Percentiles rank a stretch among this genome's conserved stretches.
Conservation (phyloP, 2,113 vertebrate species). For the Lamprologus tigripictilis region DNA sequence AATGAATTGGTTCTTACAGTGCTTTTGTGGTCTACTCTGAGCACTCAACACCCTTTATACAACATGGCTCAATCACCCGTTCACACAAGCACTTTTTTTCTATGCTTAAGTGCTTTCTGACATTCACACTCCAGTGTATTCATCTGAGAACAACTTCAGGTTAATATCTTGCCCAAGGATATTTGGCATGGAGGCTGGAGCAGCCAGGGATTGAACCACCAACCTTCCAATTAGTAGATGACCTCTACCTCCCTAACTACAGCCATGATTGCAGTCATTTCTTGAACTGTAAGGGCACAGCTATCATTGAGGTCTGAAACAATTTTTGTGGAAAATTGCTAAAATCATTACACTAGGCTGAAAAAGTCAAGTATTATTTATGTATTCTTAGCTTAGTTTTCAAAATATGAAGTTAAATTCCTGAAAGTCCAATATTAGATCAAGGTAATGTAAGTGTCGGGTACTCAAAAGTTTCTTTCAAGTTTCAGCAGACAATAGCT, state of each 20-base stretch:
- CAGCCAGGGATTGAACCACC: not conserved
- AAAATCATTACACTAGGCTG: not conserved
- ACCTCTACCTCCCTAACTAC: not conserved
- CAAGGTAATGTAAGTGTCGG: not conserved
- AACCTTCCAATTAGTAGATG: not conserved
- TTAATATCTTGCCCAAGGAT: not conserved
- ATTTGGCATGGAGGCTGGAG: not conserved
- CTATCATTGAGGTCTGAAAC: not conserved
- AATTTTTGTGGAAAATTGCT: not conserved
- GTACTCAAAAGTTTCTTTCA: not conserved
- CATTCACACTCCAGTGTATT: not conserved
- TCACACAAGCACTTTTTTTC: not conserved
- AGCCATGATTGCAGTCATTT: not conserved
- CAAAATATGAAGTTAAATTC: not conserved
- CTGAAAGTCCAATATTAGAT: not conserved
- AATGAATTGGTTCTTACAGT: not conserved
- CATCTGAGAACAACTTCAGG: not conserved
- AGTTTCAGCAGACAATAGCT: not conserved
- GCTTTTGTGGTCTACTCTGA: not conserved
- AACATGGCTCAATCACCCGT: not conserved
- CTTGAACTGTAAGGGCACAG: not conserved
- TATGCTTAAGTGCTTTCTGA: not conserved
- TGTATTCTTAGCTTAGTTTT: not conserved
- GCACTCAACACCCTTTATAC: not conserved
- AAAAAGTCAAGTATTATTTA: not conserved